Evolutionary conservation across 2,113 vertebrate genomes (phyloP).

Genomic region (Blennius ocellaris): DNA sequence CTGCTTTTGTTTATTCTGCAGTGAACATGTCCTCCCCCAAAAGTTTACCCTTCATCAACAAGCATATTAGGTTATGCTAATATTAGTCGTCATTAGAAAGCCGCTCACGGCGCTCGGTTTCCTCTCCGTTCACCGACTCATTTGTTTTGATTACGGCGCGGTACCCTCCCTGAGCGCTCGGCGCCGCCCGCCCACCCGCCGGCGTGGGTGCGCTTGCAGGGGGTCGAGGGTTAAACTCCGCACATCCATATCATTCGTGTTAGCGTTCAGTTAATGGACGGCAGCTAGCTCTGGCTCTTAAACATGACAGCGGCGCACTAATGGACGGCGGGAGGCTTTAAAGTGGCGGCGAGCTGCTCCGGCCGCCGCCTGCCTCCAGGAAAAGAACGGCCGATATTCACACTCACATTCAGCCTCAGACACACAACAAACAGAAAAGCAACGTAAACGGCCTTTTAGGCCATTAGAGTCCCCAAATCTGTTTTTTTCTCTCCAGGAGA

Average conservation of each 20-base stretch:
- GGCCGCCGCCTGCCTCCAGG: conserved; percentile 9
- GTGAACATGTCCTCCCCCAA: conserved; percentile 66
- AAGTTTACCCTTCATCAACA: conserved; percentile 77
- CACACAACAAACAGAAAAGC: too few relatives aligned
- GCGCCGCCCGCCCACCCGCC: not conserved
- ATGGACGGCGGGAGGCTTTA: conserved; percentile 65
- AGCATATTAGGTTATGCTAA: conserved; percentile 76
- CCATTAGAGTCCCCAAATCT: too few relatives aligned
- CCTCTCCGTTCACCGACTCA: conserved; percentile 56
- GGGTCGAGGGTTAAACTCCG: conserved; percentile 62
- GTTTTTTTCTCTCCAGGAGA: too few relatives aligned
- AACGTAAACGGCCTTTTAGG: too few relatives aligned
- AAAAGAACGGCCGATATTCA: not conserved
- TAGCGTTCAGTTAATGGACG: conserved; percentile 65
- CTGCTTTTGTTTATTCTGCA: conserved; percentile 75
- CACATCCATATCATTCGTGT: conserved; percentile 59
- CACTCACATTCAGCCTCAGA: not conserved
- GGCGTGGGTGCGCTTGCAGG: conserved; percentile 28
- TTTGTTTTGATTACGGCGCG: conserved; percentile 65
- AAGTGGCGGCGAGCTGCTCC: conserved; percentile 48
- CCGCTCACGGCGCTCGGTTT: conserved; percentile 56
- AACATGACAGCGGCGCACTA: conserved; percentile 63
- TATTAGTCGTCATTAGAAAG: conserved; percentile 68
- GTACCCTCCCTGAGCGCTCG: conserved; percentile 31
- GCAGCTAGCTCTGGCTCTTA: conserved; percentile 62